Evolutionary conservation across 2,888 invertebrate genomes (phyloP), one percentile per base, ranked within the genome.

Genomic region (Chrysolina oricalcia): DNA sequence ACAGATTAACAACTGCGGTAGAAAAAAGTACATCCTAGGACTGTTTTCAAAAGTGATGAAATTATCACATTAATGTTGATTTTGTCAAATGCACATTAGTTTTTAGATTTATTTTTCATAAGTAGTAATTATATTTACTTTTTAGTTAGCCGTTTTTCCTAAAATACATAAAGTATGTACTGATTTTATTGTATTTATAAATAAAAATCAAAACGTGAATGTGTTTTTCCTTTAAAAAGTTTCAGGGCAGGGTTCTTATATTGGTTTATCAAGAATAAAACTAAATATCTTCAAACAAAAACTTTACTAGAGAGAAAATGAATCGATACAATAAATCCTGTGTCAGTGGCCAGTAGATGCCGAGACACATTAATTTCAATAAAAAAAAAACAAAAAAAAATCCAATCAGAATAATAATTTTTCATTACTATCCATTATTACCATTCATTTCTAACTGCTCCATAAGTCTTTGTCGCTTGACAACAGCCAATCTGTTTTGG

Each of bases 401-500:
- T n/a, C n/a, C n/a, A n/a, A n/a, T n/a, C n/a, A n/a, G n/a, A n/a
- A n/a, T n/a, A n/a, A 63, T 35, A 63, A 43, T 43, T 2, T 43
- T 43, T 43, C 11, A 43, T 43, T 43, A 8, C 13, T 43, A 43
- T 43, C 13, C 43, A 43, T 43, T 43, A 43, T 43, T 43, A 27
- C 35, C 15, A 63, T 27, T 35, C 35, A 63, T 63, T 2, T 63
- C 1, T 19, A 67, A 53, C 6, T 67, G 67, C 35, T 67, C 48
- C 67, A 67, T 67, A n/a, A 67, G 43, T 48, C 50, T 50, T 15
- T 43, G 15, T 21, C 69, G 11, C 56, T 62, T 70, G 46, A 46
- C 70, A 27, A 50, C 19, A 17, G 70, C 62, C 10, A 70, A 70
- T 46, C 63, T 46, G 48, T 59, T 70, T 23, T n/a, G 43, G n/a